Evolutionary conservation across 2,888 invertebrate genomes (phyloP).

Genomic region (Mythimna pallens): DNA sequence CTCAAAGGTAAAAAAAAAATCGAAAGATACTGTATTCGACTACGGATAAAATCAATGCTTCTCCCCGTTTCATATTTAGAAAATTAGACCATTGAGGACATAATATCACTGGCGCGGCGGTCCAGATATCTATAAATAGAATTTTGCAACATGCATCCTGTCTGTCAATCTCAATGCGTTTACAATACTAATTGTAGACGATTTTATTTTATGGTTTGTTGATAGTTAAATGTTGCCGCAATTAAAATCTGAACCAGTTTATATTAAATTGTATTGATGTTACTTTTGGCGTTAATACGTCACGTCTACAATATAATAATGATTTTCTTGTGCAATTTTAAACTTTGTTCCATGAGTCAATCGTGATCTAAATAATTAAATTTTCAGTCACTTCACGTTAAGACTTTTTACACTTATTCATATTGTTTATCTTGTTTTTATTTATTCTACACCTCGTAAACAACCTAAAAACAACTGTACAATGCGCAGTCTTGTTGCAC

Average conservation of each 20-base stretch:
- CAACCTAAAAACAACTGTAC: too few relatives aligned
- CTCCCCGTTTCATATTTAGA: neutral
- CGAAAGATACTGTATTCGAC: neutral
- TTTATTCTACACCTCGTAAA: too few relatives aligned
- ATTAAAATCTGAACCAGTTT: conserved; percentile 3
- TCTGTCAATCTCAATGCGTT: neutral
- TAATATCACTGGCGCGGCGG: neutral
- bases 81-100: neutral
- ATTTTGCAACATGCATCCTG: conserved; percentile 21
- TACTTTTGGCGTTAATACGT: neutral
- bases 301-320: neutral
- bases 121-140: conserved; percentile 1
- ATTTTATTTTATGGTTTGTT: neutral
- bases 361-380: neutral
- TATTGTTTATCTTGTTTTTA: neutral
- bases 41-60: neutral
- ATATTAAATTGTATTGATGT: neutral
- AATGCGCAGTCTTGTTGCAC: too few relatives aligned
- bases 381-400: neutral
- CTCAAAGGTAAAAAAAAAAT: neutral
- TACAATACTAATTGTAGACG: neutral
- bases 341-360: conserved; percentile 26
- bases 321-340: neutral
- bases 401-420: neutral
- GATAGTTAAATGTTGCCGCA: neutral